Evolutionary conservation across 2,797 vertebrate species (phyloP).

Genomic region (Jordanella pulchra): DNA sequence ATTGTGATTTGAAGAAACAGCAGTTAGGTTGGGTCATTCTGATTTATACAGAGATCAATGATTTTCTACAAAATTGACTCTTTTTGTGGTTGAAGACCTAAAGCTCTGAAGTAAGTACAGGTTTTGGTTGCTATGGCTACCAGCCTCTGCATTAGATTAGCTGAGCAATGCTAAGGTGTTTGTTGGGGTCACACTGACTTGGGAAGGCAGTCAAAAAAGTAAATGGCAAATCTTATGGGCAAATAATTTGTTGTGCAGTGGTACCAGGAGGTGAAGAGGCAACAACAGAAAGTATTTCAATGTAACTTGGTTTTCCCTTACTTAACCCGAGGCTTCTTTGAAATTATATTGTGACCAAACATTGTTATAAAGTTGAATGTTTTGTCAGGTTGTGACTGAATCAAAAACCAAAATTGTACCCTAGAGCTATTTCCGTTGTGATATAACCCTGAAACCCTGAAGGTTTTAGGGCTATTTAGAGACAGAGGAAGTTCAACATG

Average conservation of each 20-base stretch:
- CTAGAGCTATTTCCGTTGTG: not conserved
- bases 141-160: constrained; percentile 50
- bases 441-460: constrained; percentile 1
- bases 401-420: constrained; percentile 8
- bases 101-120: constrained; percentile 56
- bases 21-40: constrained; percentile 1
- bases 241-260: constrained; percentile 41
- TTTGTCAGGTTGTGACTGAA: constrained; percentile 26
- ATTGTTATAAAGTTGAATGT: constrained; percentile 6
- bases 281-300: constrained; percentile 3
- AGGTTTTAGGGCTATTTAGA: not conserved
- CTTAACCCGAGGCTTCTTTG: constrained; percentile 14
- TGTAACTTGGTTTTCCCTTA: constrained; percentile 14
- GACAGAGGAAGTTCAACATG: not conserved
- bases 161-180: constrained; percentile 35
- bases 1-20: not conserved
- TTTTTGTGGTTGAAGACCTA: constrained; percentile 46
- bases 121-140: constrained; percentile 73
- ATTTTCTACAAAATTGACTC: constrained; percentile 22
- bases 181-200: constrained; percentile 36
- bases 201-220: constrained; percentile 56
- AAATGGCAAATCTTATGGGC: constrained; percentile 46
- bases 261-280: constrained; percentile 25
- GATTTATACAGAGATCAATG: constrained; percentile 18
- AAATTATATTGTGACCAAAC: constrained; percentile 8